Conservation (phyloP, 2,113 vertebrate species). For the Oophaga pumilio region DNA sequence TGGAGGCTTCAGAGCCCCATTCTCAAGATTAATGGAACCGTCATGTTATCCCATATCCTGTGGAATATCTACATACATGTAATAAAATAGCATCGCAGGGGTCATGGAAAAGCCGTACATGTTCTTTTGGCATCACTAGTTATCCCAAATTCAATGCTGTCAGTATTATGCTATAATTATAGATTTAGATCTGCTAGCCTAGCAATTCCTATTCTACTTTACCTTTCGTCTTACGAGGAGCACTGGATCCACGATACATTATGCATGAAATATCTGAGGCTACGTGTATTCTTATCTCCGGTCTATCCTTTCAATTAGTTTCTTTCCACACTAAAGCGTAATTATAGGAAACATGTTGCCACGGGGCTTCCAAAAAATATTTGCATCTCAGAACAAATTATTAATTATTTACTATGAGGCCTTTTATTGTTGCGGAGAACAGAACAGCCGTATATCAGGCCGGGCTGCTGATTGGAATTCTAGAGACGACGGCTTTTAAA, state of each 20-base stretch:
- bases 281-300: slow-evolving; percentile 38
- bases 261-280: slow-evolving; percentile 41
- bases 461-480: slow-evolving; percentile 29
- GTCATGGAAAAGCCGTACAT: not conserved
- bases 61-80: not conserved
- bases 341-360: slow-evolving; percentile 51
- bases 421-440: slow-evolving; percentile 28
- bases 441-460: slow-evolving; percentile 18
- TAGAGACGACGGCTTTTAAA: slow-evolving; percentile 31
- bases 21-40: too few relatives aligned
- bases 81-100: not conserved
- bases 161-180: not conserved
- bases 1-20: too few relatives aligned
- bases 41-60: too few relatives aligned
- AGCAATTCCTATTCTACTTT: not conserved
- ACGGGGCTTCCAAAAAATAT: slow-evolving; percentile 49
- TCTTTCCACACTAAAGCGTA: slow-evolving; percentile 17
- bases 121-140: not conserved
- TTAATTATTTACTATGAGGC: slow-evolving; percentile 46
- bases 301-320: slow-evolving; percentile 12
- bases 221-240: not conserved
- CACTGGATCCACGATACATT: slow-evolving; percentile 29
- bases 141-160: not conserved
- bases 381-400: slow-evolving; percentile 33
- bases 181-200: not conserved